phyloP scores from a whole-genome alignment of 2,113 vertebrate genomes.

The Chauna torquata region DNA sequence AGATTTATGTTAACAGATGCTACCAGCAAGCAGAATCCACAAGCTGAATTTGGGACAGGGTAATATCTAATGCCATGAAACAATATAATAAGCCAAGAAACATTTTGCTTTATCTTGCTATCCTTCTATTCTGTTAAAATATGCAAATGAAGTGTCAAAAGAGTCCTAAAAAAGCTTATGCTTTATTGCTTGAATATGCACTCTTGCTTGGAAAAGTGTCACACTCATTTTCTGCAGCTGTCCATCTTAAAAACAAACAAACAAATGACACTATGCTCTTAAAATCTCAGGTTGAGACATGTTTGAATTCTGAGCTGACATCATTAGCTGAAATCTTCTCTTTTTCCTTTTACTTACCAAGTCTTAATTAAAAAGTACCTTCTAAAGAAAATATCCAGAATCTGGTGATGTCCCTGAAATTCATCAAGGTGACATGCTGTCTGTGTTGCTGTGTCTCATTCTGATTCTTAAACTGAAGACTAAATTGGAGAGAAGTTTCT shows the following conservation, averaged over 20 bases:
- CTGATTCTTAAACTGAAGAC: background rate
- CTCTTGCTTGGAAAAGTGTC: background rate
- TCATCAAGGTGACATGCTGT: background rate
- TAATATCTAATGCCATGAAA: background rate
- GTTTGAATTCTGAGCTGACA: background rate
- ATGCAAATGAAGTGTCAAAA: background rate
- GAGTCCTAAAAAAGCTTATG: background rate
- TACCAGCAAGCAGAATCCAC: background rate
- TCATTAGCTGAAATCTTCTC: background rate
- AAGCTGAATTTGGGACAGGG: background rate
- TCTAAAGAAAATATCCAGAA: background rate
- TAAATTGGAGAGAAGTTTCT: background rate
- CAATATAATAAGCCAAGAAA: background rate
- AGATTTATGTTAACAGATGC: background rate
- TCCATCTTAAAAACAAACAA: background rate
- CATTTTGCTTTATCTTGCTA: background rate
- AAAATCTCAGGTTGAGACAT: background rate
- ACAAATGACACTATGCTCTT: background rate
- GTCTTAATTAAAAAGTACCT: background rate
- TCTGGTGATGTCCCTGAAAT: background rate
- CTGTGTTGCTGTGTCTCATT: background rate
- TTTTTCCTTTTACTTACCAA: background rate
- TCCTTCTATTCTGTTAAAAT: background rate
- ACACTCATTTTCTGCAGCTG: background rate
- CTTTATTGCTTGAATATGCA: background rate